phyloP scores from a whole-genome alignment of 2,113 vertebrate species.

The Maccullochella peelii region DNA sequence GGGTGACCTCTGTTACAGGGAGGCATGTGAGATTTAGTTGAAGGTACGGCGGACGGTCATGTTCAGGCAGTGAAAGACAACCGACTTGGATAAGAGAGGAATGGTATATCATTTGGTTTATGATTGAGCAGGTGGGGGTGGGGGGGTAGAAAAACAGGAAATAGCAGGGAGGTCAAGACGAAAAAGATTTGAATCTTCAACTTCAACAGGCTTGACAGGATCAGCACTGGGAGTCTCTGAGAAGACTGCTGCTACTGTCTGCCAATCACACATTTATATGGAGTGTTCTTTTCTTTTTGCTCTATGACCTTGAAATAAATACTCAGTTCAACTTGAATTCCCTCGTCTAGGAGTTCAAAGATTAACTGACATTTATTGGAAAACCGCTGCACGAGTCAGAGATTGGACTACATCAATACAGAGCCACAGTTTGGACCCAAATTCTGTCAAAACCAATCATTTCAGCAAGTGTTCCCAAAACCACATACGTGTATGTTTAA shows the following conservation, averaged over 20 bases:
- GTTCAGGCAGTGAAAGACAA: not conserved
- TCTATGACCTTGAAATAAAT: not conserved
- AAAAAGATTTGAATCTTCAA: constrained; percentile 11
- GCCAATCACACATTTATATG: not conserved
- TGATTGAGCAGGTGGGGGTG: not conserved
- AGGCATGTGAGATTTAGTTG: constrained; percentile 37
- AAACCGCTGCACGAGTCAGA: not conserved
- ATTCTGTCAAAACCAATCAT: not conserved
- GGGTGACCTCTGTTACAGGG: constrained; percentile 48
- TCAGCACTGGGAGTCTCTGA: not conserved
- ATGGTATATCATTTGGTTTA: constrained; percentile 2
- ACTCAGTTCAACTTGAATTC: not conserved
- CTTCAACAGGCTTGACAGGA: constrained; percentile 1
- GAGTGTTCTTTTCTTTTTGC: not conserved
- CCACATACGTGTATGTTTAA: not conserved
- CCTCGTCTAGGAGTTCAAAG: not conserved
- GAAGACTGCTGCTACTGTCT: not conserved
- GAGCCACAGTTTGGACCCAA: accelerated
- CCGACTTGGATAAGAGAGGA: not conserved
- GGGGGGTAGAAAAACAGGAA: not conserved
- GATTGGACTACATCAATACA: not conserved
- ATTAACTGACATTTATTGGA: not conserved
- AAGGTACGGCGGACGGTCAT: not conserved
- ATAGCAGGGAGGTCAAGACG: not conserved
- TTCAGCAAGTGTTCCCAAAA: not conserved